A percentile compares a stretch with the other conserved stretches of the same genome.
These are phyloP conservation scores for Etheostoma cragini DNA, from an alignment of 2,113 vertebrate genomes.

Conservation along the genomic window DNA sequence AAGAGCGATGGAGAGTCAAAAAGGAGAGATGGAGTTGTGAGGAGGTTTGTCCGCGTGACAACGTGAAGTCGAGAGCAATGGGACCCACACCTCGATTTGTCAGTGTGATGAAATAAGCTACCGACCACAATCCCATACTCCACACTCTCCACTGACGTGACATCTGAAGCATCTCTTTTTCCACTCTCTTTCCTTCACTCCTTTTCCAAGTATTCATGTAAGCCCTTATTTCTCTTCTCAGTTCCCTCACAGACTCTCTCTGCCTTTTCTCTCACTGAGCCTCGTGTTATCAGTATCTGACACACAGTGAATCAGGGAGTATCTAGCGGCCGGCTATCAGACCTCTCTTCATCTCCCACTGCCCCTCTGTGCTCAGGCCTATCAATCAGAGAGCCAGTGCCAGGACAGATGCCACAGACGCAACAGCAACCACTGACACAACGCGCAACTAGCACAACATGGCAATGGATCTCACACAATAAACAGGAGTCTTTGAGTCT, in stretches of 20 bases:
- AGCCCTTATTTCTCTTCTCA: conserved; percentile 57
- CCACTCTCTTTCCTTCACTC: conserved; percentile 25
- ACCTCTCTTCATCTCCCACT: conserved; percentile 83
- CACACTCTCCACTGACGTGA: conserved; percentile 52
- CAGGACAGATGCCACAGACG: conserved; percentile 47
- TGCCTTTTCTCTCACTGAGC: conserved; percentile 57
- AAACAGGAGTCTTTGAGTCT: not conserved
- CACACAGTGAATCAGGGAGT: conserved; percentile 85
- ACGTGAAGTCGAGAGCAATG: conserved; percentile 58
- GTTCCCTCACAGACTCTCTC: conserved; percentile 46
- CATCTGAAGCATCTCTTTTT: conserved; percentile 57
- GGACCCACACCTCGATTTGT: conserved; percentile 72
- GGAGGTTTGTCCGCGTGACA: conserved; percentile 51
- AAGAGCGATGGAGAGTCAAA: conserved; percentile 43
- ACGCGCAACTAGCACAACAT: not conserved
- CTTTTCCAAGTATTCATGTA: conserved; percentile 55
- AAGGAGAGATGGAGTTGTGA: conserved; percentile 34
- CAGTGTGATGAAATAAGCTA: conserved; percentile 75
- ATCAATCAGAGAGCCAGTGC: conserved; percentile 81
- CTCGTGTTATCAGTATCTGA: conserved; percentile 84
- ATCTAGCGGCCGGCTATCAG: conserved; percentile 84
- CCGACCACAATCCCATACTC: conserved; percentile 60
- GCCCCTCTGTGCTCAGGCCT: conserved; percentile 75
- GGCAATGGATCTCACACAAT: conserved; percentile 13
- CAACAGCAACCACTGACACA: conserved; percentile 17